These are phyloP conservation scores for Bruchidius siliquastri DNA, from an alignment of 2,888 invertebrate genomes.

Conservation along the genomic window DNA sequence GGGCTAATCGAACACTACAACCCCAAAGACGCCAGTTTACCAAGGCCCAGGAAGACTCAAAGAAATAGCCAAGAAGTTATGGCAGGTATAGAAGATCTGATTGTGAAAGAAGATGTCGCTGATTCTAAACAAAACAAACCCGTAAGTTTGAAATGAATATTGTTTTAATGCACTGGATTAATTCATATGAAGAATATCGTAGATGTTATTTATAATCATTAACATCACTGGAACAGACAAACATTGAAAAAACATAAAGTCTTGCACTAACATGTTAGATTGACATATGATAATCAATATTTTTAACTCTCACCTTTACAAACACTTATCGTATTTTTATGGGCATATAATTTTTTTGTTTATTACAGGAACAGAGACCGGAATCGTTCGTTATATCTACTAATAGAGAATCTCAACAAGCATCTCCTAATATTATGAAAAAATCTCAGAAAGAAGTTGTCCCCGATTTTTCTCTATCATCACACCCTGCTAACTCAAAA, in stretches of 20 bases:
- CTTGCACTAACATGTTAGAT: too few relatives aligned
- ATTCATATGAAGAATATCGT: too few relatives aligned
- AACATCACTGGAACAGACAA: too few relatives aligned
- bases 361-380: not conserved
- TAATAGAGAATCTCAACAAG: slow-evolving; percentile 15
- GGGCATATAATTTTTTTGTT: not conserved
- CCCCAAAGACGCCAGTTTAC: slow-evolving; percentile 45
- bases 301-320: too few relatives aligned
- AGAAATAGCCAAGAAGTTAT: slow-evolving; percentile 30
- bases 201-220: too few relatives aligned
- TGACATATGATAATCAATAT: too few relatives aligned
- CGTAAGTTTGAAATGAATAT: slow-evolving; percentile 18
- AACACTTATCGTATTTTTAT: too few relatives aligned
- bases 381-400: not conserved
- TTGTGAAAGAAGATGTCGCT: slow-evolving; percentile 34
- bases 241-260: too few relatives aligned
- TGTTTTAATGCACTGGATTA: too few relatives aligned
- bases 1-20: slow-evolving; percentile 48
- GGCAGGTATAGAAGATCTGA: slow-evolving; percentile 39
- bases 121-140: slow-evolving; percentile 33
- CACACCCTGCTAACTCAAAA: slow-evolving; percentile 37
- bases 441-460: not conserved
- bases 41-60: slow-evolving; percentile 35
- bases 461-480: slow-evolving; percentile 9
- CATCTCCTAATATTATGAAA: not conserved